Evolutionary conservation across 2,888 invertebrate genomes (phyloP).

Genomic region (Papilio protenor): DNA sequence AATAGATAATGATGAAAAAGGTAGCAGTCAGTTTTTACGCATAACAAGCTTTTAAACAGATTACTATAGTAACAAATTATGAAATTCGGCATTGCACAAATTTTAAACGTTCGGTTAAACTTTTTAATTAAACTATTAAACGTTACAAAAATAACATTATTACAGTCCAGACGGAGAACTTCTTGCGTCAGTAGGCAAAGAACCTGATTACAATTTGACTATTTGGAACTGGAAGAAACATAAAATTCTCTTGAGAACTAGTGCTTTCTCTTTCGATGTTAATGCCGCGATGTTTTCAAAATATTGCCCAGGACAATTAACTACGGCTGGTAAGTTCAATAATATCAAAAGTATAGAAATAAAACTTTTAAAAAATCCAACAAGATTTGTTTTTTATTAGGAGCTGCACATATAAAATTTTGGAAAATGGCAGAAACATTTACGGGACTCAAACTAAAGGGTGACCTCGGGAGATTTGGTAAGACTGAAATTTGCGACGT

Average conservation of each 20-base stretch:
- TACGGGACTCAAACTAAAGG: conserved; percentile 95
- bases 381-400: conserved; percentile 59
- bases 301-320: conserved; percentile 90
- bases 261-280: conserved; percentile 93
- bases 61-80: too few species aligned
- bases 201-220: conserved; percentile 94
- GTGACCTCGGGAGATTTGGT: conserved; percentile 94
- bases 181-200: conserved; percentile 92
- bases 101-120: too few species aligned
- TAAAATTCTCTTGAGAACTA: conserved; percentile 90
- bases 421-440: conserved; percentile 97
- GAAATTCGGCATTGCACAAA: too few species aligned
- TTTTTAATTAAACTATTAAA: too few species aligned
- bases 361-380: background rate
- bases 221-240: conserved; percentile 95
- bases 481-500: conserved; percentile 97
- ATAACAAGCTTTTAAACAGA: background rate
- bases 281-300: conserved; percentile 92
- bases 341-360: background rate
- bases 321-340: conserved; percentile 86
- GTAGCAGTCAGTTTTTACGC: background rate
- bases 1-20: background rate
- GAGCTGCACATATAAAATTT: conserved; percentile 92
- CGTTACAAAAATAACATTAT: background rate
- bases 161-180: conserved; percentile 89